phyloP scores from a whole-genome alignment of 2,888 invertebrate species.

The Apodemia hepburni region DNA sequence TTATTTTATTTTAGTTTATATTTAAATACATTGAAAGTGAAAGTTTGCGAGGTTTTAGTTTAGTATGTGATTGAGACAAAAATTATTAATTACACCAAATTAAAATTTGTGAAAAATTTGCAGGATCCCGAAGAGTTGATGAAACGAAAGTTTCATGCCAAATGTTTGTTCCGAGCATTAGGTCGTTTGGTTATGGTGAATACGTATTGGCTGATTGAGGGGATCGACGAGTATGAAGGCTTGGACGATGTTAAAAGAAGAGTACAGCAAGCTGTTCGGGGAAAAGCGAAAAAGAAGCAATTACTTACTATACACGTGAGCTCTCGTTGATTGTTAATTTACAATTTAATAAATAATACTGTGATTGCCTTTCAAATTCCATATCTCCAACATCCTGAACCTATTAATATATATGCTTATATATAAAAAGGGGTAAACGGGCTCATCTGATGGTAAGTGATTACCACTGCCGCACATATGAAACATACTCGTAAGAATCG shows the following conservation, averaged over 20 bases:
- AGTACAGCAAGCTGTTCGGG: conserved; percentile 75
- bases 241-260: conserved; percentile 76
- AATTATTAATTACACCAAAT: neutral
- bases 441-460: no score
- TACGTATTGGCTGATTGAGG: conserved; percentile 77
- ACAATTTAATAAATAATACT: no score
- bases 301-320: conserved; percentile 68
- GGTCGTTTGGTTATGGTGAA: conserved; percentile 80
- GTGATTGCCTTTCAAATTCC: no score
- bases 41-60: no score
- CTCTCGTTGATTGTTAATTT: neutral
- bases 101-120: neutral
- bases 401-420: no score
- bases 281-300: conserved; percentile 69
- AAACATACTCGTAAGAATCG: no score
- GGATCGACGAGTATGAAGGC: conserved; percentile 66
- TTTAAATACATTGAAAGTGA: no score
- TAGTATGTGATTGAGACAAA: no score
- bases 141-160: conserved; percentile 63
- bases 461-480: no score
- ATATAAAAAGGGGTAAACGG: no score
- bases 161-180: conserved; percentile 76
- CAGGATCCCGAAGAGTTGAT: conserved; percentile 61
- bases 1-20: no score
- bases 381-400: no score